Evolutionary conservation across 2,888 invertebrate species (phyloP), one percentile per base, ranked within the genome.

Genomic region (Clivina fossor): DNA sequence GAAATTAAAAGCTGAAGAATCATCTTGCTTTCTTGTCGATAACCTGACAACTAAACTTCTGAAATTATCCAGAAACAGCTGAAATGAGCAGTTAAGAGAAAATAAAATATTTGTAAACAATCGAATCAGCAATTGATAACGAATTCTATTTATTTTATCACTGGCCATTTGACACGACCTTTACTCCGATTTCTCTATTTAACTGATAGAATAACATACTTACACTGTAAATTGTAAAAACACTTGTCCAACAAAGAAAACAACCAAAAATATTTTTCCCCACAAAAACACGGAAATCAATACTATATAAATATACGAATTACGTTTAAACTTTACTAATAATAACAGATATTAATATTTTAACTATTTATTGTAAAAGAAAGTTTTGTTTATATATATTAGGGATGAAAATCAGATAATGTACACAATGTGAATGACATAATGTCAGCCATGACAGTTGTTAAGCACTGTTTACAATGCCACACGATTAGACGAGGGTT

Each of bases 101-200:
- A 40, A 40, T 11, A 19, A 24, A 24, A 38, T 49, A 33, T 51
- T 43, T 51, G 41, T 43, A 43, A 43, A 19, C 15, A 51, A 44
- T 44, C 33, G 37, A 35, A 43, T 51, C 51, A 51, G 43, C 51
- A 26, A 7, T 15, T 33, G 51, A 51, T 51, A 51, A 51, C 41
- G 19, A 11, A 16, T 48, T 24, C 26, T 22, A 5, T 33, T 47
- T 30, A 15, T 38, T n/a, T 53, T 53, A 53, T 53, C 53, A 24
- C 4, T 40, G 40, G 9, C 11, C 37, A 48, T 37, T 22, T 51
- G 53, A 53, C 53, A 44, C 37, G 44, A 53, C 33, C 53, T 44
- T 53, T 53, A 37, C 33, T 35, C 53, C 37, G 32, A 11, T 40
- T 19, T 51, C 37, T 35, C 35, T 47, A 33, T 47, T 20, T 3